phyloP scores from a whole-genome alignment of 2,797 vertebrate species.

The Hypotaenidia philippensis region DNA sequence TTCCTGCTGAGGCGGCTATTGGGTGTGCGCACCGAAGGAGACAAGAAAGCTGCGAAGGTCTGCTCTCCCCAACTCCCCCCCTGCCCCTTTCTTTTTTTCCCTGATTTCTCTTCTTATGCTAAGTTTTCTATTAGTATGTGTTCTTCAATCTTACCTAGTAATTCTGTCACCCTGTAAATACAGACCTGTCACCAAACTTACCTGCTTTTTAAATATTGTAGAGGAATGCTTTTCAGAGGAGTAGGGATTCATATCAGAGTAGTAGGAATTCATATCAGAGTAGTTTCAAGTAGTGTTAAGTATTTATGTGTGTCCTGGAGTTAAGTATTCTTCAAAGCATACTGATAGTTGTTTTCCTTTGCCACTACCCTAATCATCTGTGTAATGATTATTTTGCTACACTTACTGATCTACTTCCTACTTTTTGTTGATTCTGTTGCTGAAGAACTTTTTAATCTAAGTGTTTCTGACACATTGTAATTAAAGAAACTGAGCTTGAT shows the following conservation, averaged over 20 bases:
- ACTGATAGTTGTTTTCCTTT: neutral
- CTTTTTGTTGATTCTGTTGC: neutral
- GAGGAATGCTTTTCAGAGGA: neutral
- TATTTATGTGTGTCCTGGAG: neutral
- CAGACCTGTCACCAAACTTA: neutral
- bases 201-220: neutral
- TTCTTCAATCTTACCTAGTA: neutral
- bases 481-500: neutral
- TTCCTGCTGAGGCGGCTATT: conserved; percentile 93
- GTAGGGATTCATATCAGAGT: neutral
- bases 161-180: neutral
- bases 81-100: neutral
- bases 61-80: neutral
- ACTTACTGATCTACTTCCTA: neutral
- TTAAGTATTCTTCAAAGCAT: neutral
- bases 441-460: neutral
- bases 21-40: conserved; percentile 96
- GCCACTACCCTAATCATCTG: neutral
- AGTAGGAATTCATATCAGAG: neutral
- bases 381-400: neutral
- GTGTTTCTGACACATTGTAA: neutral
- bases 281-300: neutral
- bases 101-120: neutral
- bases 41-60: conserved; percentile 99
- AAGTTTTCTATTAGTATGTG: neutral